Conservation (phyloP, 2,797 vertebrate species). For the Tamandua tetradactyla region DNA sequence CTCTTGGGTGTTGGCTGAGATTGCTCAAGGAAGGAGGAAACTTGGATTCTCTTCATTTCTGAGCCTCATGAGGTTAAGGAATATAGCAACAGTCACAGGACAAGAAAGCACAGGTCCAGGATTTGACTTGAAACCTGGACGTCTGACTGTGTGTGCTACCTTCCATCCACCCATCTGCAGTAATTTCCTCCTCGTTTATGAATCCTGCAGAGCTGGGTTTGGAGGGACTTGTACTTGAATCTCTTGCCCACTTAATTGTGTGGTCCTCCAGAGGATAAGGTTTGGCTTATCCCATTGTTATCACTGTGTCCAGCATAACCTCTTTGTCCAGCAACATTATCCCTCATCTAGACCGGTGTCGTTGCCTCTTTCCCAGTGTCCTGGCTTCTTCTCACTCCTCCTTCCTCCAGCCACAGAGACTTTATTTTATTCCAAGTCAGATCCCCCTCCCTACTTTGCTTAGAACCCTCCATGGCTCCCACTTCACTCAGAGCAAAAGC, state of each 20-base stretch:
- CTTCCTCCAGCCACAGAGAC: not conserved
- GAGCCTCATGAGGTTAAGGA: not conserved
- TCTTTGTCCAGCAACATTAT: rapidly evolving
- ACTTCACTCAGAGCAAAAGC: not conserved
- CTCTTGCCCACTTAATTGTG: not conserved
- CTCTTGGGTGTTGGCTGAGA: not conserved
- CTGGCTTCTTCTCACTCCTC: not conserved
- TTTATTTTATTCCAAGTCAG: not conserved
- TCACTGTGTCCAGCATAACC: rapidly evolving
- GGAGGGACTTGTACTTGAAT: not conserved
- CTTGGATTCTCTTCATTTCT: not conserved
- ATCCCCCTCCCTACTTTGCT: not conserved
- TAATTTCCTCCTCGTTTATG: not conserved
- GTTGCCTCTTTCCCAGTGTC: not conserved
- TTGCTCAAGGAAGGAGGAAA: not conserved
- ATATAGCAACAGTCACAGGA: not conserved
- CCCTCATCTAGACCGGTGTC: not conserved
- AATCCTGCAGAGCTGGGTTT: not conserved
- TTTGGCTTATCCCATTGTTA: not conserved
- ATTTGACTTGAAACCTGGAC: not conserved
- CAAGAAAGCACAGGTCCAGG: not conserved
- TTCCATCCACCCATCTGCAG: not conserved
- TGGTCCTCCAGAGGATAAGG: not conserved
- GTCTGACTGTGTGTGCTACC: not conserved
- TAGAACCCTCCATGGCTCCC: not conserved